Base-by-base conservation (phyloP, 1,140 invertebrate species). In the Harlomillsia oculata region DNA sequence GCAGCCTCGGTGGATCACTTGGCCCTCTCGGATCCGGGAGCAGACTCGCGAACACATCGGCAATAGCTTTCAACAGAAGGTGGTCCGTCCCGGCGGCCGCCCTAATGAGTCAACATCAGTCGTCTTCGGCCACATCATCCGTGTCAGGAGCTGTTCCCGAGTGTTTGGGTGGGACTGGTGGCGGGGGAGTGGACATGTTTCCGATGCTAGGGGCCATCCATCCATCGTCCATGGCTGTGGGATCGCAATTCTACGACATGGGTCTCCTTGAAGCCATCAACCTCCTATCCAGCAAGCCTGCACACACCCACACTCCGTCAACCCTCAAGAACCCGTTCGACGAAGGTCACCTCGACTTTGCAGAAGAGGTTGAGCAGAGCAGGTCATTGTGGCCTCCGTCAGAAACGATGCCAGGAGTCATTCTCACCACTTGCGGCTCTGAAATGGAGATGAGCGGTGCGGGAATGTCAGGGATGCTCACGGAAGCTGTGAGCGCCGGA, bases 191-290 rank as follows among this genome's bases (percentile, higher is more conserved):
- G 8, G 32, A 34, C 8, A 8, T 9, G 9, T 50, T 36, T 50
- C 36, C 14, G 11, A 53, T 14, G 16, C 13, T 43, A 1, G 11
- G 23, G 14, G 14, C 9, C n/a, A n/a, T 29, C 6, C 6, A 29
- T 46, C n/a, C 32, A 34, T 9, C 4, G 30, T 48, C 14, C 23
- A 34, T 9, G n/a, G 8, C n/a, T 49, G 58, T 54, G 49, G 41
- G 49, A 13, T 30, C 16, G 32, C 50, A 57, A 18, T 8, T 16
- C 13, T 56, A 49, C 23, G 63, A 65, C 29, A 61, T 55, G 41
- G 63, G 63, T 30, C 23, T 65, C 9, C 41, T 65, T 28, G 59
- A 65, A 45, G 63, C 63, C 20, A 65, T 65, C n/a, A 65, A 65
- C 30, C 37, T 65, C 14, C 48, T 65, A 2, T 65, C 63, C n/a